These are phyloP conservation scores for Dascyllus trimaculatus DNA, from an alignment of 2,113 vertebrate species.

Conservation along the genomic window DNA sequence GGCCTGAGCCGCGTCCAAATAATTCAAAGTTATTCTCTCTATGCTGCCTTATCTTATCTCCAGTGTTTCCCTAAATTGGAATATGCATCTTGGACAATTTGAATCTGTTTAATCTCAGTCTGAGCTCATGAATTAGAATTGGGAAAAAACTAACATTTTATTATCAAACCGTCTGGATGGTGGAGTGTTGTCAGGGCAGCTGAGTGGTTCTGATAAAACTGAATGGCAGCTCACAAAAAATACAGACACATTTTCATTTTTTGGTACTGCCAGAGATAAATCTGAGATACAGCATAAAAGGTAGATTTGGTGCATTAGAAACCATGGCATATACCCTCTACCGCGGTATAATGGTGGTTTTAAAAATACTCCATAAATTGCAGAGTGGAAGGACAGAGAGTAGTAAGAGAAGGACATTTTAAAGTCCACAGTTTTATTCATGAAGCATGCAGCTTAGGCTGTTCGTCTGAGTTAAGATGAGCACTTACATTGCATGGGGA, in stretches of 20 bases:
- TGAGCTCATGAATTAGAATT: conserved; percentile 39
- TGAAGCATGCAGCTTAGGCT: conserved; percentile 51
- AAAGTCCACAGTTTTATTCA: conserved; percentile 68
- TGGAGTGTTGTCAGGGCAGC: conserved; percentile 25
- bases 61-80: conserved; percentile 37
- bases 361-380: conserved; percentile 71
- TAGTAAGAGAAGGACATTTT: conserved; percentile 58
- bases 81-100: conserved; percentile 48
- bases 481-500: conserved; percentile 32
- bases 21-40: conserved; percentile 33
- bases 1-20: conserved; percentile 35
- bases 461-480: conserved; percentile 55
- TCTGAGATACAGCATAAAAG: conserved; percentile 33
- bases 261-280: conserved; percentile 43
- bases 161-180: conserved; percentile 31
- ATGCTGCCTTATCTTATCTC: conserved; percentile 46
- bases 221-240: conserved; percentile 55
- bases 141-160: not conserved
- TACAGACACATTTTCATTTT: conserved; percentile 39
- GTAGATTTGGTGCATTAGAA: conserved; percentile 50
- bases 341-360: conserved; percentile 50
- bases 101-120: conserved; percentile 51
- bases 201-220: conserved; percentile 51
- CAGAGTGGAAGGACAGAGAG: conserved; percentile 52
- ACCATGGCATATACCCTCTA: conserved; percentile 30